Conservation (phyloP, 2,888 invertebrate genomes). For the Drosophila rubida region DNA sequence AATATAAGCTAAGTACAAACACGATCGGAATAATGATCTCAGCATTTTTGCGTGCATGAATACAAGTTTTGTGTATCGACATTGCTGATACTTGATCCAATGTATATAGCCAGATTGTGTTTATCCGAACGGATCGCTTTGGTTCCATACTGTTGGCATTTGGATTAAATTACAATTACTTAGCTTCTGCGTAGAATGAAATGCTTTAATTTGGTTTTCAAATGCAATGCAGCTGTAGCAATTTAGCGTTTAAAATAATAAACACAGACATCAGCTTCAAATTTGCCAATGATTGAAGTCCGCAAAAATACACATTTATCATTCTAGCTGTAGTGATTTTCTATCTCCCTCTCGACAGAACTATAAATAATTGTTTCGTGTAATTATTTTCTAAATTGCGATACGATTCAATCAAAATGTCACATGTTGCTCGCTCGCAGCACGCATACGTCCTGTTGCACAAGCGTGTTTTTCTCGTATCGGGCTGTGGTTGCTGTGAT, state of each 20-base stretch:
- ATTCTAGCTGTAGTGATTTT: neutral
- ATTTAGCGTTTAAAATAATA: no score
- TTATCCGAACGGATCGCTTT: neutral
- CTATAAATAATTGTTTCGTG: conserved; percentile 36
- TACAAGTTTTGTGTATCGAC: neutral
- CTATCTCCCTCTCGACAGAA: conserved; percentile 9
- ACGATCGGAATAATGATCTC: neutral
- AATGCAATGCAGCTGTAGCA: no score
- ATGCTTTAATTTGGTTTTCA: neutral
- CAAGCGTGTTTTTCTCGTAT: conserved; percentile 17
- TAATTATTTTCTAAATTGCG: conserved; percentile 42
- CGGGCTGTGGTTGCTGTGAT: conserved; percentile 34
- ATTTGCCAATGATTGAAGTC: neutral
- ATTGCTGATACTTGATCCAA: neutral
- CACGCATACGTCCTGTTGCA: conserved; percentile 55
- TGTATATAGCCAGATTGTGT: neutral
- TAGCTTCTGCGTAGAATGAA: neutral
- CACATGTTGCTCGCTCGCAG: conserved; percentile 23
- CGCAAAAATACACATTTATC: neutral
- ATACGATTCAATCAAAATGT: conserved; percentile 49
- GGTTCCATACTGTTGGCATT: neutral
- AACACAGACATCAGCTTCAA: neutral
- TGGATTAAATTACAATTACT: neutral
- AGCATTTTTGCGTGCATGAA: neutral
- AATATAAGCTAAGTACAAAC: neutral